Evolutionary conservation across 1,140 invertebrate species (phyloP).

Genomic region (Papilio xuthus): DNA sequence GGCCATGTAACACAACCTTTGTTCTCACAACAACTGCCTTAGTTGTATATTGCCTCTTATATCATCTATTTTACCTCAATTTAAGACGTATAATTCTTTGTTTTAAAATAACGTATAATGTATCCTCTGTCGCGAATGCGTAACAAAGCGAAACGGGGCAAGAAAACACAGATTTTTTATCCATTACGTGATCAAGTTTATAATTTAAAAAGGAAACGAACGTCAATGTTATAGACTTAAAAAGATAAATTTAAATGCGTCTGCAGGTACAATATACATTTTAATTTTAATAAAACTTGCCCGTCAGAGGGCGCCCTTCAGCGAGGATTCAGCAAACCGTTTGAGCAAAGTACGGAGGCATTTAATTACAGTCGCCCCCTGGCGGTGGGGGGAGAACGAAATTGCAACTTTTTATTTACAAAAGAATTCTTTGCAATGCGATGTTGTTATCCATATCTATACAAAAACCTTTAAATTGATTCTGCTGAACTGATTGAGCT

Average conservation of each 20-base stretch:
- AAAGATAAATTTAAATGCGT: not conserved
- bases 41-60: not conserved
- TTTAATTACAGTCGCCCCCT: no score
- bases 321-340: no score
- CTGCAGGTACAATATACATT: not conserved
- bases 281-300: not conserved
- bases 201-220: no score
- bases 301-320: no score
- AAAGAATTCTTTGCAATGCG: not conserved
- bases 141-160: no score
- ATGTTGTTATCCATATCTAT: not conserved
- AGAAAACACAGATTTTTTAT: no score
- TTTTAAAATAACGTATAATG: no score
- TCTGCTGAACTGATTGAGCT: no score
- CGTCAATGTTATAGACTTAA: not conserved
- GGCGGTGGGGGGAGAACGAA: not conserved
- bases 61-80: not conserved
- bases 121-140: no score
- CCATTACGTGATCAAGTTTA: no score
- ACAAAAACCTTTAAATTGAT: not conserved
- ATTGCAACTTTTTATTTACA: slow-evolving; percentile 8
- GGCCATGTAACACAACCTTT: slow-evolving; percentile 29
- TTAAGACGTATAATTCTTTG: no score
- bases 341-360: no score
- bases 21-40: slow-evolving; percentile 2